phyloP scores from a whole-genome alignment of 2,113 vertebrate species.

The Vidua chalybeata region DNA sequence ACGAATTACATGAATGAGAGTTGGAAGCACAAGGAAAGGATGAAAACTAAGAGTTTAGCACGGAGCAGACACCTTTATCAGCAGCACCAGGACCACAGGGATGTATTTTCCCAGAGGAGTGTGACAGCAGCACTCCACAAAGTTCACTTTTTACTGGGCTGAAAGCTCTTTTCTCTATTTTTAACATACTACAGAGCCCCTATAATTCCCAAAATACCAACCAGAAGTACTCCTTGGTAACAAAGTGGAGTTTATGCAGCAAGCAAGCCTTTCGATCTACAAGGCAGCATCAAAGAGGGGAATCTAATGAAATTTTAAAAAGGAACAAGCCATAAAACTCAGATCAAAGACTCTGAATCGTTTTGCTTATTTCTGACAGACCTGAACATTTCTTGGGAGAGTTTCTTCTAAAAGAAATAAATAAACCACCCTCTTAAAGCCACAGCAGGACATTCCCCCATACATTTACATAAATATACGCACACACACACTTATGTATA shows the following conservation, averaged over 20 bases:
- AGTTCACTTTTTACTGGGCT: not conserved
- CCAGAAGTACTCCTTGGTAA: not conserved
- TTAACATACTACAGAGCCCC: not conserved
- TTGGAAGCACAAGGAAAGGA: not conserved
- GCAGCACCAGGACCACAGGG: not conserved
- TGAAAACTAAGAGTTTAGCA: not conserved
- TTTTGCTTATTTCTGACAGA: not conserved
- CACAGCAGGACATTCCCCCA: not conserved
- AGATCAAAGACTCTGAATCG: not conserved
- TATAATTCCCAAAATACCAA: not conserved
- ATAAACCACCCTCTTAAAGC: not conserved
- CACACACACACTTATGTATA: not conserved
- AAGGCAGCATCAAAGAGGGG: not conserved
- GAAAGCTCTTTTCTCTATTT: not conserved
- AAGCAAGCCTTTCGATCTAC: not conserved
- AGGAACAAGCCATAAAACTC: conserved; percentile 1
- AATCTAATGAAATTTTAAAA: conserved; percentile 1
- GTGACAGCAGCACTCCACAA: not conserved
- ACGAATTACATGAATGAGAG: not conserved
- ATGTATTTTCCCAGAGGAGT: not conserved
- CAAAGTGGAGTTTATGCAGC: not conserved
- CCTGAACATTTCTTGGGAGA: not conserved
- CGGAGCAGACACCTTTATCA: not conserved
- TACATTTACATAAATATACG: not conserved
- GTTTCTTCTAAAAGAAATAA: not conserved